Base-by-base conservation (phyloP, 23 tunicate genomes). In the Trididemnum nubilum region DNA sequence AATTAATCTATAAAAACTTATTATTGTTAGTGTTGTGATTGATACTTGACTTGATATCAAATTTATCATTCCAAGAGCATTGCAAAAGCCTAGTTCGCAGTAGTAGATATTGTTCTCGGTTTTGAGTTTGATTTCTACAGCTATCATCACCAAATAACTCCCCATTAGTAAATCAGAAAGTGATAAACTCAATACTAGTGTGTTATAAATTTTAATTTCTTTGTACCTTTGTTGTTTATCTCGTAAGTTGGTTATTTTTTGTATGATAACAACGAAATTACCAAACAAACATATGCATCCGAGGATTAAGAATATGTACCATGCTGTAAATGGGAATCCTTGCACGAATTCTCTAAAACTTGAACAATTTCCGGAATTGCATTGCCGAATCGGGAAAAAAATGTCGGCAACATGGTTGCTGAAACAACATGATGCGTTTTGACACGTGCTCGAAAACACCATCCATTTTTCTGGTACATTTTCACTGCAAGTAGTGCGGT, bases 1-100 rank as follows among this genome's bases (percentile, higher is more conserved):
- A 69, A 30, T 28, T n/a, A 69, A 69, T 5, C 74, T 36, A 32
- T 32, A 69, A 9, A 5, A 33, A 5, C 39, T 69, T 31, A 69
- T 69, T 4, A 34, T 30, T 4, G 38, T n/a, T 28, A 69, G 37
- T 5, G n/a, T 32, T 33, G 74, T 15, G 19, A 69, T 12, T 33
- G 74, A 69, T 5, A 69, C 74, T 33, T 69, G 74, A n/a, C 74
- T 32, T 5, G 74, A 69, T 7, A 69, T n/a, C 29, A 69, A 69
- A 34, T 33, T 29, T 3, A 69, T 32, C 7, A 34, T 32, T 69
- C 74, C 74, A 3, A 69, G 9, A 5, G 74, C 37, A 69, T 69
- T 33, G 32, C 74, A 69, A 7, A 32, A 5, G 7, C 9, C n/a
- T 3, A 3, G 19, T 32, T 69, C 74, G 32, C 21, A 5, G 22